Percentiles rank a stretch among this genome's conserved stretches.
These are phyloP conservation scores for Mesembrinibis cayennensis DNA, from an alignment of 2,113 vertebrate genomes.

Conservation along the genomic window DNA sequence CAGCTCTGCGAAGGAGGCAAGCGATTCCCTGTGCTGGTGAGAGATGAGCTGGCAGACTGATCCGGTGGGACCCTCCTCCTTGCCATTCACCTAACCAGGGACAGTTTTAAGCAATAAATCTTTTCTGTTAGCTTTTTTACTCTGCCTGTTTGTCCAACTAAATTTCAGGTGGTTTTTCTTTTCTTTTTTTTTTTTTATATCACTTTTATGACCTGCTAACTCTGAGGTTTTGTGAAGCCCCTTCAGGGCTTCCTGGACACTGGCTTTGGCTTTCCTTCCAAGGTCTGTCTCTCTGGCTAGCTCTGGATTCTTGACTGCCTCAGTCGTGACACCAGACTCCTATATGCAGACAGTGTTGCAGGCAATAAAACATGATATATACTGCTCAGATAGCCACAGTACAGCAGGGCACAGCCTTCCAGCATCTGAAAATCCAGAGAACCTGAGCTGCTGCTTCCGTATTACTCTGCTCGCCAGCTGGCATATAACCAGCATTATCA, in stretches of 20 bases:
- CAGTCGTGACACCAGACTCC: neutral
- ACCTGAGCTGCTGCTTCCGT: neutral
- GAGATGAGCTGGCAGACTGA: constrained; percentile 78
- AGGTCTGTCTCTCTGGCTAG: neutral
- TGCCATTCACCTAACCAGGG: neutral
- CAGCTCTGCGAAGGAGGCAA: constrained; percentile 83
- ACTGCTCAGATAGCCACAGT: neutral
- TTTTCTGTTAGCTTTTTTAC: neutral
- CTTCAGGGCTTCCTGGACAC: neutral
- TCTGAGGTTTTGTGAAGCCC: neutral
- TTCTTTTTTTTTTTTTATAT: neutral
- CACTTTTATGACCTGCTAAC: neutral
- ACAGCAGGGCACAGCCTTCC: too few relatives aligned
- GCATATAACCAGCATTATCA: fast-evolving
- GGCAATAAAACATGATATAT: neutral
- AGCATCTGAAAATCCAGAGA: neutral
- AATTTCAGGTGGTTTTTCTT: neutral
- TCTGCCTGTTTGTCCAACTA: neutral
- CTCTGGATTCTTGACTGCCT: neutral
- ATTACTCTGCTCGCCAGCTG: fast-evolving
- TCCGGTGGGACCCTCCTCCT: neutral
- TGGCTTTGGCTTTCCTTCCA: neutral
- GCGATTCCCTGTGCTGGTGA: constrained; percentile 81
- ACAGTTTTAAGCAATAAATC: constrained; percentile 37
- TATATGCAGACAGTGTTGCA: neutral